Base-by-base conservation (phyloP, 2,113 vertebrate genomes). In the Ochotona curzoniae region DNA sequence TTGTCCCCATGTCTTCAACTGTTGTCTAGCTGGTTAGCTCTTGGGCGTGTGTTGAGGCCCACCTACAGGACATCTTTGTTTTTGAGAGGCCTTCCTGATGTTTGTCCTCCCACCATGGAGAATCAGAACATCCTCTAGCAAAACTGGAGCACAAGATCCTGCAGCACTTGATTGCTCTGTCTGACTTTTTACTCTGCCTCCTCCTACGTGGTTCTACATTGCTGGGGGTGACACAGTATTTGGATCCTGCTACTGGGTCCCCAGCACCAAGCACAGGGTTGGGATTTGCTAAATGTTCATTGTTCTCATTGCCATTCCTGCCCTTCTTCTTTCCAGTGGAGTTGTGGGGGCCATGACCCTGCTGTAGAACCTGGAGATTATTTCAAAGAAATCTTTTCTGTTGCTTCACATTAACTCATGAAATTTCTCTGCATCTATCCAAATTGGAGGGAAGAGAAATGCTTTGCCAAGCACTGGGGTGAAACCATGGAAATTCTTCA, bases 401-500 rank as follows among this genome's bases (percentile, higher is more conserved):
- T 87, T 25, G 26, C 57, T 49, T 94, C n/a, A 7, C 63, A 90
- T 90, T 71, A 88, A 51, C 64, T 91, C 82, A 70, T 90, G 90
- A 90, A 47, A 51, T 78, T 87, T 92, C 73, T 95, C 78, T 64
- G 86, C 64, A 83, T 84, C 63, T 8, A 73, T 79, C 20, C 73
- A 64, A 66, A 76, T 86, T 92, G 89, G 94, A 93, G 78, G 74
- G 79, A 90, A 66, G 66, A 66, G 66, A 71, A 66, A 67, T 82
- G 35, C 23, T 78, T 92, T 96, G 94, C 83, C 94, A 92, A 38
- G 38, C 28, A 32, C 79, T 90, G 26, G 83, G 88, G 69, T 57
- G 74, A 90, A 44, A 78, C 23, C 66, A 54, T 93, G 90, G 87
- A 94, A 94, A 96, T 93, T 95, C 96, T 91, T 92, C 87, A 76